These are phyloP conservation scores for Argyresthia goedartella DNA, from an alignment of 2,888 invertebrate species.

Conservation along the genomic window DNA sequence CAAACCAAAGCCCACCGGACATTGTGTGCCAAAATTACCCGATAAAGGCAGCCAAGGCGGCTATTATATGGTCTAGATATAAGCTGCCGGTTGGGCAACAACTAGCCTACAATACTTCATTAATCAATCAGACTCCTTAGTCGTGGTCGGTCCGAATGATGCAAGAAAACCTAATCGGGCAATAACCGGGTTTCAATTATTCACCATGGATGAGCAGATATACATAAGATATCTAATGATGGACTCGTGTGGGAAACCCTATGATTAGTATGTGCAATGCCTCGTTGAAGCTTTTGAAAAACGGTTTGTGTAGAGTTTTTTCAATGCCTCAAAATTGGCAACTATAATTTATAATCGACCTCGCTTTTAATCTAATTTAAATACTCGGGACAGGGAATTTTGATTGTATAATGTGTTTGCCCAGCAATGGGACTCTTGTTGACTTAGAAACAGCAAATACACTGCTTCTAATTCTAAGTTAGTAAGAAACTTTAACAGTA, in stretches of 20 bases:
- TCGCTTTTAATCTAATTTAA: too few species aligned
- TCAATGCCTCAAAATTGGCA: neutral
- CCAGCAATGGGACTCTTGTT: too few species aligned
- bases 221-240: conserved; percentile 35
- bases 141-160: conserved; percentile 29
- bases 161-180: conserved; percentile 22
- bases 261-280: conserved; percentile 30
- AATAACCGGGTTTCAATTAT: conserved; percentile 20
- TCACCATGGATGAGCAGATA: conserved; percentile 22
- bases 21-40: conserved; percentile 4
- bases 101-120: conserved; percentile 27
- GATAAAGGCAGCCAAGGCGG: conserved; percentile 21
- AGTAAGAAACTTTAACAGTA: too few species aligned
- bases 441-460: too few species aligned
- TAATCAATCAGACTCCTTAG: conserved; percentile 41
- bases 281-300: conserved; percentile 30
- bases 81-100: conserved; percentile 34
- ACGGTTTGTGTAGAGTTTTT: conserved; percentile 10
- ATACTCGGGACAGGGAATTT: too few species aligned
- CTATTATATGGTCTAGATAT: conserved; percentile 31
- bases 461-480: too few species aligned
- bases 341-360: too few species aligned
- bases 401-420: too few species aligned
- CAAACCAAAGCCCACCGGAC: neutral
- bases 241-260: conserved; percentile 37